These are phyloP conservation scores for Anoura caudifer DNA, from an alignment of 2,113 vertebrate genomes.

Conservation along the genomic window DNA sequence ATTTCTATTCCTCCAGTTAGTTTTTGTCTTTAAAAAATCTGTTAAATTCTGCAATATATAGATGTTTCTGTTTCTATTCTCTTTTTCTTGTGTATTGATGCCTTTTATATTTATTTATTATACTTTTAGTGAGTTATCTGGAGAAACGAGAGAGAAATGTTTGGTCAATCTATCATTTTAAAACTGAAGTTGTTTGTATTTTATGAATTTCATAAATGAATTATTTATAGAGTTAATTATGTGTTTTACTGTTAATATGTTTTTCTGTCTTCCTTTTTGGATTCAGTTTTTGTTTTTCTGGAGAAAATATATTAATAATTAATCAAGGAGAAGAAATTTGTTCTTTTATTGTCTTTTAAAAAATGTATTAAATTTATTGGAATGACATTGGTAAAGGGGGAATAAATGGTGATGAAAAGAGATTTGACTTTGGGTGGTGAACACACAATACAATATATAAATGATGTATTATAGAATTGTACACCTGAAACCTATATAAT, in stretches of 20 bases:
- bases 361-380: too few species aligned
- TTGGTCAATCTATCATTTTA: not conserved
- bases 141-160: not conserved
- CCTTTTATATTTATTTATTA: not conserved
- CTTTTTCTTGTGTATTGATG: not conserved
- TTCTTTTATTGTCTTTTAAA: too few species aligned
- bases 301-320: slow-evolving; percentile 30
- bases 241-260: not conserved
- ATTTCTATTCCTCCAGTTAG: not conserved
- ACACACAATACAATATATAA: too few species aligned
- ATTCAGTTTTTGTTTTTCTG: not conserved
- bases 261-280: not conserved
- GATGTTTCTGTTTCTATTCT: not conserved
- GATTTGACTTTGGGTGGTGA: too few species aligned
- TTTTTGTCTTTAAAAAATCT: not conserved
- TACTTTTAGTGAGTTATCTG: not conserved
- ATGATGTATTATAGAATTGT: too few species aligned
- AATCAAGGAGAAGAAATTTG: not conserved
- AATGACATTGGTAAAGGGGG: too few species aligned
- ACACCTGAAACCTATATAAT: too few species aligned
- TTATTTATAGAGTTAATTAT: not conserved
- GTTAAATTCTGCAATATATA: not conserved
- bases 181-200: slow-evolving; percentile 4
- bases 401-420: too few species aligned
- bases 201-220: slow-evolving; percentile 11